A percentile compares a stretch with the other conserved stretches of the same genome.
phyloP scores from a whole-genome alignment of 2,888 invertebrate genomes.

The Carcina quercana region DNA sequence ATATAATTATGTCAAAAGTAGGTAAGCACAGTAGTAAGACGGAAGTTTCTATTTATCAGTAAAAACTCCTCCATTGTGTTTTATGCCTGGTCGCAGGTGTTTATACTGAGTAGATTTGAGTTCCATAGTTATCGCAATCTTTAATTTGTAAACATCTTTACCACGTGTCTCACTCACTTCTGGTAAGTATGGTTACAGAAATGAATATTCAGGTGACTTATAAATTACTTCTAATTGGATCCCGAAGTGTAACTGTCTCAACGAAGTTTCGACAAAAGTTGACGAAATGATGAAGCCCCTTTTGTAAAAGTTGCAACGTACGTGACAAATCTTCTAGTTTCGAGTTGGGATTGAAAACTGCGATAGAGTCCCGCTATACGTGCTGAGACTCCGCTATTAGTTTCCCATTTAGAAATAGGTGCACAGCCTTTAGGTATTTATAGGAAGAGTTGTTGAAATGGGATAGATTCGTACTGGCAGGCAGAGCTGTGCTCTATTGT shows the following conservation, averaged over 20 bases:
- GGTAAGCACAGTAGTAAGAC: too few species aligned
- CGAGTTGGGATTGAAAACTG: slow-evolving; percentile 70
- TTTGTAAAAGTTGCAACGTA: slow-evolving; percentile 64
- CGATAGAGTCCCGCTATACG: slow-evolving; percentile 63
- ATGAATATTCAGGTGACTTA: slow-evolving; percentile 3
- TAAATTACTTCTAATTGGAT: slow-evolving; percentile 1
- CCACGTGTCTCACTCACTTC: too few species aligned
- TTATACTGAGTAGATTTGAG: too few species aligned
- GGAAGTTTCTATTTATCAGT: too few species aligned
- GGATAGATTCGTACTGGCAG: slow-evolving; percentile 24
- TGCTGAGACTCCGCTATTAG: slow-evolving; percentile 57
- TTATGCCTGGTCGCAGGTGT: too few species aligned
- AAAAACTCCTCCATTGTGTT: too few species aligned
- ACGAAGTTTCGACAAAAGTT: slow-evolving; percentile 45
- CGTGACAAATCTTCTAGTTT: slow-evolving; percentile 72
- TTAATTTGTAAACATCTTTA: too few species aligned
- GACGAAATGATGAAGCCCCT: slow-evolving; percentile 62
- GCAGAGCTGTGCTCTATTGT: too few species aligned
- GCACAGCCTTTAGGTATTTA: slow-evolving; percentile 45
- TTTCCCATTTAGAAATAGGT: slow-evolving; percentile 55
- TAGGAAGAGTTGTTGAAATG: slow-evolving; percentile 36
- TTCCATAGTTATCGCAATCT: too few species aligned
- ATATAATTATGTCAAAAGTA: too few species aligned
- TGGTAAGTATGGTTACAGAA: too few species aligned
- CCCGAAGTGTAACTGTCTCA: slow-evolving; percentile 23